Conservation (phyloP, 1,140 invertebrate genomes). For the Drosophila kikkawai region DNA sequence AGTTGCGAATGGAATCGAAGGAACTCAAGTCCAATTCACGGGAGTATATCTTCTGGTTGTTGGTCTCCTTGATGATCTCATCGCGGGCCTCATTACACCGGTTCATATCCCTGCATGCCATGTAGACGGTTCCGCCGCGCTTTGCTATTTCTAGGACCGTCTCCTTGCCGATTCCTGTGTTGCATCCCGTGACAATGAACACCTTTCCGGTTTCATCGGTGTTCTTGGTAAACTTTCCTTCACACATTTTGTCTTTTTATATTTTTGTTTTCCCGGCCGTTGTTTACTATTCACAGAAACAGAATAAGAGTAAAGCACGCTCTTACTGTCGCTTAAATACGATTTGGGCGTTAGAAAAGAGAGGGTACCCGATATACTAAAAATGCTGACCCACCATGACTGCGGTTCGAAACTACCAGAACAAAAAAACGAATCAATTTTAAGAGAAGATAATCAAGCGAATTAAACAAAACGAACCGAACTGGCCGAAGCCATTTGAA, state of each 20-base stretch:
- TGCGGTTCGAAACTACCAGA: too few species aligned
- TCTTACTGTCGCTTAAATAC: too few species aligned
- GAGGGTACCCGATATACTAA: too few species aligned
- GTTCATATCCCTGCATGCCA: slow-evolving; percentile 92
- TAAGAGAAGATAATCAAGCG: too few species aligned
- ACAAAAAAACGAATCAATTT: too few species aligned
- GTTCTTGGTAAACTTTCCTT: slow-evolving; percentile 79
- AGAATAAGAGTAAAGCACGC: too few species aligned
- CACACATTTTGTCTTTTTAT: too few species aligned
- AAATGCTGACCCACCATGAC: too few species aligned
- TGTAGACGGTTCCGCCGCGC: slow-evolving; percentile 91
- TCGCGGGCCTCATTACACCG: slow-evolving; percentile 89
- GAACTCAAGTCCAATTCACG: slow-evolving; percentile 92
- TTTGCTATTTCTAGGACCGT: slow-evolving; percentile 90
- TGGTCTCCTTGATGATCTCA: slow-evolving; percentile 91
- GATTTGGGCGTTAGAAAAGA: too few species aligned
- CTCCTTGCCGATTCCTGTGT: slow-evolving; percentile 95
- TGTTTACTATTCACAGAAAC: too few species aligned
- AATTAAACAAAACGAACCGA: background rate
- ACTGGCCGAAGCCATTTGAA: background rate
- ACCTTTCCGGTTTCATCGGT: slow-evolving; percentile 89
- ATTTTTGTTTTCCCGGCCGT: too few species aligned
- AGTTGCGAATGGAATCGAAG: slow-evolving; percentile 90
- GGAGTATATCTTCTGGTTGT: slow-evolving; percentile 93
- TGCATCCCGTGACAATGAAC: slow-evolving; percentile 93